A percentile compares a stretch with the other conserved stretches of the same genome.
phyloP scores from a whole-genome alignment of 2,888 invertebrate species.

The Neoascia interrupta region DNA sequence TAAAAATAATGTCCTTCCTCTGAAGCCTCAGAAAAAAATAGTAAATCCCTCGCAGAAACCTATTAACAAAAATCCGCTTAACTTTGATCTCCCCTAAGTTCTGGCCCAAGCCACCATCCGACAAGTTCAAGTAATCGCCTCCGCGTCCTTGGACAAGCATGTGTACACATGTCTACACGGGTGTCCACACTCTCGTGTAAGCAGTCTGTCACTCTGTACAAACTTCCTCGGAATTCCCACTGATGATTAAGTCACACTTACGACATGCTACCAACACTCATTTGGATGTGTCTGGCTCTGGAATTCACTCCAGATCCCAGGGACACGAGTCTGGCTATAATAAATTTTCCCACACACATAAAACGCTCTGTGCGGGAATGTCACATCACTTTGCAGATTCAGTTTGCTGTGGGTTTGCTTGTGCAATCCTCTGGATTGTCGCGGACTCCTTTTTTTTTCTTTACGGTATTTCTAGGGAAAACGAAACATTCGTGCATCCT shows the following conservation, averaged over 20 bases:
- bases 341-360: no score
- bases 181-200: no score
- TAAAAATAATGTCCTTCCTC: no score
- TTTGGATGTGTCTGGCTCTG: constrained; percentile 23
- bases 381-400: constrained; percentile 14
- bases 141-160: not conserved
- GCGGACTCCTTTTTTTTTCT: constrained; percentile 1
- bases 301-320: constrained; percentile 21
- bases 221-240: constrained; percentile 23
- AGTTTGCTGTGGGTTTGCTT: constrained; percentile 4
- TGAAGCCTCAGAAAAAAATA: no score
- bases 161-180: not conserved
- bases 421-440: constrained; percentile 6
- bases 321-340: no score
- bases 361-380: constrained; percentile 2
- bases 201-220: no score
- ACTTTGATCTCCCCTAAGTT: no score
- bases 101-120: no score
- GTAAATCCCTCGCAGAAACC: no score
- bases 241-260: constrained; percentile 51
- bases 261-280: constrained; percentile 21
- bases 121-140: not conserved
- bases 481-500: constrained; percentile 55
- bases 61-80: no score
- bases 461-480: constrained; percentile 31